A percentile compares a stretch with the other conserved stretches of the same genome.
Conservation (phyloP, 1,140 invertebrate species). For the Drosophila mayri region DNA sequence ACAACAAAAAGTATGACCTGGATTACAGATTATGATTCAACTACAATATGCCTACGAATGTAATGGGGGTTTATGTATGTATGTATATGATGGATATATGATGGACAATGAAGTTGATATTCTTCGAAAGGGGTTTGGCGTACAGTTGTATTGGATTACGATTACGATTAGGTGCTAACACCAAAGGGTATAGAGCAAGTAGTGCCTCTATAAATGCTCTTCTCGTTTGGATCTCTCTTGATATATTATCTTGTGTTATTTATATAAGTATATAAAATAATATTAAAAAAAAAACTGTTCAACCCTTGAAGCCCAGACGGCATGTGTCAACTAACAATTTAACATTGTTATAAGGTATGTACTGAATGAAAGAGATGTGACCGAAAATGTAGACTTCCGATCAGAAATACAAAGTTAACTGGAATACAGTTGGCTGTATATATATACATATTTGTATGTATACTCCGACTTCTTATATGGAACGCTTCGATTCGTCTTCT, state of each 20-base stretch:
- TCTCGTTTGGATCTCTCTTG: conserved; percentile 8
- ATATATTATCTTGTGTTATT: conserved; percentile 29
- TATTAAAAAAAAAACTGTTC: conserved; percentile 48
- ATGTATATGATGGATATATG: conserved; percentile 45
- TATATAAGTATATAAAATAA: conserved; percentile 50
- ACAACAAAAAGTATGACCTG: conserved; percentile 54
- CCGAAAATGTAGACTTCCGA: conserved; percentile 38
- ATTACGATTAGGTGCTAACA: conserved; percentile 13
- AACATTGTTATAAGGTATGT: conserved; percentile 46
- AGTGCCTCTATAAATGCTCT: conserved; percentile 24
- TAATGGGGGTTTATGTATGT: conserved; percentile 31
- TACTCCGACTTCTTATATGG: conserved; percentile 52
- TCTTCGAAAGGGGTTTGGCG: conserved; percentile 51
- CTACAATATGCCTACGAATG: conserved; percentile 70
- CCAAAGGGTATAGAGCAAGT: conserved; percentile 10
- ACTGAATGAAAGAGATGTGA: conserved; percentile 44
- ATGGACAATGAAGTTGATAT: conserved; percentile 47
- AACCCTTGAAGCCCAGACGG: conserved; percentile 50
- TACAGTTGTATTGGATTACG: conserved; percentile 27
- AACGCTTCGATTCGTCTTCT: conserved; percentile 67
- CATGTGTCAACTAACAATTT: conserved; percentile 51
- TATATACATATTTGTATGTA: conserved; percentile 32
- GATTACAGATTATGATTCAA: conserved; percentile 58
- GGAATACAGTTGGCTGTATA: conserved; percentile 72
- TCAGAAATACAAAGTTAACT: conserved; percentile 60